Conservation (phyloP, 2,797 vertebrate species). For the Cottoperca gobio region DNA sequence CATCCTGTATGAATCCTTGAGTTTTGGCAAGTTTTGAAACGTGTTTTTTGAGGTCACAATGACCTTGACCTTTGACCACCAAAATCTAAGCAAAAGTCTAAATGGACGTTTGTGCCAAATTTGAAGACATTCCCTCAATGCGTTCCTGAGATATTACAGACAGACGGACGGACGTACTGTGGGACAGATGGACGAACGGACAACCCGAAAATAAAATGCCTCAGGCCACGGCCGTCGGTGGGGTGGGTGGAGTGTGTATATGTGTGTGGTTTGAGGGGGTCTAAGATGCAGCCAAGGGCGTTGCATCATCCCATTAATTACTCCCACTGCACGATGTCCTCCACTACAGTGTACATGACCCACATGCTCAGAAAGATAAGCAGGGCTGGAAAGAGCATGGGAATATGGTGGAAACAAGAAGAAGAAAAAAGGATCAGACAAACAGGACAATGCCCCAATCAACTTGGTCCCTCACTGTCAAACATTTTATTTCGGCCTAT, state of each 20-base stretch:
- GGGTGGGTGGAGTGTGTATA: neutral
- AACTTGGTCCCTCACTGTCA: conserved; percentile 33
- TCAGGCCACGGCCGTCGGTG: neutral
- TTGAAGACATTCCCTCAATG: no score
- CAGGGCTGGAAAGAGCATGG: conserved; percentile 50
- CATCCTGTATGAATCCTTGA: no score
- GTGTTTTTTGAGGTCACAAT: no score
- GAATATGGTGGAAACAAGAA: conserved; percentile 18
- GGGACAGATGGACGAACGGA: no score
- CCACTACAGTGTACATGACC: conserved; percentile 66
- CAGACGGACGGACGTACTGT: no score
- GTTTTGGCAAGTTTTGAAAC: no score
- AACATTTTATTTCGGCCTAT: conserved; percentile 19
- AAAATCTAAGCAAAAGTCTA: no score
- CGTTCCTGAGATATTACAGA: no score
- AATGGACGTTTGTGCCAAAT: no score
- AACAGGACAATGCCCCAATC: conserved; percentile 45
- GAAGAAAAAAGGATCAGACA: conserved; percentile 6
- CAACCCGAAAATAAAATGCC: no score
- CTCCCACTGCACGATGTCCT: conserved; percentile 67
- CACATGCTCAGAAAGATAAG: conserved; percentile 66
- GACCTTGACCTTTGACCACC: no score
- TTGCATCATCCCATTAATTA: conserved; percentile 81
- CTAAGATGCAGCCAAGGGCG: conserved; percentile 62
- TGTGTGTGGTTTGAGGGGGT: conserved; percentile 30